Conservation (phyloP, 2,888 invertebrate genomes). For the Acrobasis suavella region DNA sequence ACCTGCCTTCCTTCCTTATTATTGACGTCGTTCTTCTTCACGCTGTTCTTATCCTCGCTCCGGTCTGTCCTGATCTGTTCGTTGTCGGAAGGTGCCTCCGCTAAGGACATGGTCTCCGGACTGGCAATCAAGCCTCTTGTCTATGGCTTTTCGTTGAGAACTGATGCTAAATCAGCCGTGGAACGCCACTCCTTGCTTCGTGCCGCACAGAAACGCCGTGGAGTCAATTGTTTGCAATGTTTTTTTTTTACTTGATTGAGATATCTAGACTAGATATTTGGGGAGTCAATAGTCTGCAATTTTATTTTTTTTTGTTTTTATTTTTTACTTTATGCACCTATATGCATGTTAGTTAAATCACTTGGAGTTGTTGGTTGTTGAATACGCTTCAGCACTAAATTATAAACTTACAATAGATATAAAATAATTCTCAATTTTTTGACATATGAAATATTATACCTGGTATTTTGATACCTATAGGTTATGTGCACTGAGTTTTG, state of each 20-base stretch:
- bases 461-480: too few relatives aligned
- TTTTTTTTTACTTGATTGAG: too few relatives aligned
- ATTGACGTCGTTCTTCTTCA: slow-evolving; percentile 45
- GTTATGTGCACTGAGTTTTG: too few relatives aligned
- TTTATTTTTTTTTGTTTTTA: too few relatives aligned
- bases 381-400: neutral
- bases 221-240: slow-evolving; percentile 40
- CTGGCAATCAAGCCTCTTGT: slow-evolving; percentile 53
- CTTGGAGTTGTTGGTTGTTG: slow-evolving; percentile 13
- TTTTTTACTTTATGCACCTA: neutral
- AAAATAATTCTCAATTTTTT: too few relatives aligned
- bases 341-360: neutral
- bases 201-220: slow-evolving; percentile 31
- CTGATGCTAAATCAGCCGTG: slow-evolving; percentile 63
- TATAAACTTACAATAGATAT: neutral
- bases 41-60: slow-evolving; percentile 36
- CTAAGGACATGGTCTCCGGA: slow-evolving; percentile 75
- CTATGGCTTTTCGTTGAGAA: slow-evolving; percentile 59
- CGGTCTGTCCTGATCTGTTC: slow-evolving; percentile 49
- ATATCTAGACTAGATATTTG: too few relatives aligned
- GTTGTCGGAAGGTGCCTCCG: slow-evolving; percentile 70
- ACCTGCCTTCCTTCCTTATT: slow-evolving; percentile 42
- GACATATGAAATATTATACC: too few relatives aligned
- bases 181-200: slow-evolving; percentile 54
- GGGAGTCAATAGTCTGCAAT: too few relatives aligned